These are phyloP conservation scores for Gavia stellata DNA, from an alignment of 2,113 vertebrate genomes.

Conservation along the genomic window DNA sequence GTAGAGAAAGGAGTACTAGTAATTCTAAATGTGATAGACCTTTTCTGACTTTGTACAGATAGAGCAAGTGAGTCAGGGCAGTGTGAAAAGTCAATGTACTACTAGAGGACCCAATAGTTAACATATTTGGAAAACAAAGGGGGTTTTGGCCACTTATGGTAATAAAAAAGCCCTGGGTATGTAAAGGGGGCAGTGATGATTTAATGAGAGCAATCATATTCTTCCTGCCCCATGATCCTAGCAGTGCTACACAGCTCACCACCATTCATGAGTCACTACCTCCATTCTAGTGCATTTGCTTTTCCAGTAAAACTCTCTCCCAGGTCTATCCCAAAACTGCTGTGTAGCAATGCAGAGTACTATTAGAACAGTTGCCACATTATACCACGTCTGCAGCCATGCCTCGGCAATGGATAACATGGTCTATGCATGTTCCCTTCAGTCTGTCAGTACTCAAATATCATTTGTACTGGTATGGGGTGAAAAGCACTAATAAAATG, in stretches of 20 bases:
- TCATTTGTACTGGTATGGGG: not conserved
- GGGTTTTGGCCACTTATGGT: not conserved
- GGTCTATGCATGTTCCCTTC: not conserved
- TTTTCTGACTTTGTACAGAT: not conserved
- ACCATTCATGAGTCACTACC: not conserved
- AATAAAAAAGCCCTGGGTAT: not conserved
- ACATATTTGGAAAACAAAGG: not conserved
- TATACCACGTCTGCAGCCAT: not conserved
- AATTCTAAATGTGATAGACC: not conserved
- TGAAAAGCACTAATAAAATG: not conserved
- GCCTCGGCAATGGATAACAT: not conserved
- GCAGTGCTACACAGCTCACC: not conserved
- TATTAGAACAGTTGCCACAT: not conserved
- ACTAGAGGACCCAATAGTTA: not conserved
- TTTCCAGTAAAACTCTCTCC: not conserved
- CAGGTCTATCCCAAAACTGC: not conserved
- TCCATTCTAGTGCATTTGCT: not conserved
- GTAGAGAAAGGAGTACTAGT: not conserved
- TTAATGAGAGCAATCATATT: not conserved
- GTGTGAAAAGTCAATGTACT: not conserved
- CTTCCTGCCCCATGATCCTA: not conserved
- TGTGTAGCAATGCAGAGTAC: not conserved
- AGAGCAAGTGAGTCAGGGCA: not conserved
- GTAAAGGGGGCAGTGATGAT: not conserved
- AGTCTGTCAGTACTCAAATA: not conserved